Evolutionary conservation across 2,888 invertebrate genomes (phyloP).

Genomic region (Agriopis marginaria): DNA sequence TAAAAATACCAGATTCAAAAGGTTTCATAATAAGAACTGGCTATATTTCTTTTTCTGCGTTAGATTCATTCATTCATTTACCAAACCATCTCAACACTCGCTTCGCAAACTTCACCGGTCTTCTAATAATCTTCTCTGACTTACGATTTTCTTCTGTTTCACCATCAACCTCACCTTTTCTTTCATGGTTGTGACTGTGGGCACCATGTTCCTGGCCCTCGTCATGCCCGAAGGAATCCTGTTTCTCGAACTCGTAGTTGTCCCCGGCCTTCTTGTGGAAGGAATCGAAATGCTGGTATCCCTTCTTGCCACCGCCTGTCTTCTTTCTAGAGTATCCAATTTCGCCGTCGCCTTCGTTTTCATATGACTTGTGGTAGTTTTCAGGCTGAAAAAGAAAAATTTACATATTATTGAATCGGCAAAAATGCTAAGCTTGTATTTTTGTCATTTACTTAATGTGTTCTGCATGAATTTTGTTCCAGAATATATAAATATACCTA

Average conservation of each 20-base stretch:
- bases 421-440: too few species aligned
- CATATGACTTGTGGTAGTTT: constrained; percentile 86
- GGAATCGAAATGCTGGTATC: constrained; percentile 90
- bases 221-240: constrained; percentile 88
- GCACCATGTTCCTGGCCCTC: constrained; percentile 80
- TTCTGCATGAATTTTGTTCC: too few species aligned
- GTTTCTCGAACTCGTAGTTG: constrained; percentile 90
- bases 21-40: background rate
- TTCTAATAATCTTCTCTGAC: constrained; percentile 59
- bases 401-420: background rate
- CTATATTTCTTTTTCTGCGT: background rate
- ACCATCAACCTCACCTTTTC: constrained; percentile 70
- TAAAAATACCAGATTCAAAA: background rate
- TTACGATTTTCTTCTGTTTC: constrained; percentile 70
- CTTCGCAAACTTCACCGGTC: constrained; percentile 51
- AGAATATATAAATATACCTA: too few species aligned
- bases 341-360: constrained; percentile 88
- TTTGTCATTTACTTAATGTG: too few species aligned
- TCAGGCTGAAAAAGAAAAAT: constrained; percentile 58
- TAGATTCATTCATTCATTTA: constrained; percentile 39
- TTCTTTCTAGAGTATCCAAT: constrained; percentile 89
- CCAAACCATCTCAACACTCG: constrained; percentile 63
- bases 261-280: constrained; percentile 91
- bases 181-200: constrained; percentile 73
- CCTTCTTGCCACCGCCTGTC: constrained; percentile 89